Conservation (phyloP, 2,888 invertebrate genomes). For the Apamea crenata region DNA sequence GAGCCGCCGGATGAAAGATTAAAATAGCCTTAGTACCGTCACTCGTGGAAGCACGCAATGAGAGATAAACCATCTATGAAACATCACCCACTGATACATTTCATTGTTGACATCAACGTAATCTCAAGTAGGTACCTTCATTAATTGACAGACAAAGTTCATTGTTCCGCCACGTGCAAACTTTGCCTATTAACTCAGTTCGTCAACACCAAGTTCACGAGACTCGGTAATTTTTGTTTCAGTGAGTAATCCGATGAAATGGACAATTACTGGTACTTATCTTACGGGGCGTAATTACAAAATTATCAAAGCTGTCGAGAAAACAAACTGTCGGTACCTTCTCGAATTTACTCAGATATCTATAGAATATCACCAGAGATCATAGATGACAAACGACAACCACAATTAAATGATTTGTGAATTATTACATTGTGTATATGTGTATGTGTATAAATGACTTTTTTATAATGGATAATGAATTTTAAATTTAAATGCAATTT, state of each 20-base stretch:
- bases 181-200: slow-evolving; percentile 31
- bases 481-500: no score
- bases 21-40: not conserved
- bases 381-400: no score
- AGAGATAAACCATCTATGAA: not conserved
- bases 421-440: no score
- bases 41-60: not conserved
- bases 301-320: slow-evolving; percentile 33
- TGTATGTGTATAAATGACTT: no score
- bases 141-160: slow-evolving; percentile 5
- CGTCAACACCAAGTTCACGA: slow-evolving; percentile 38
- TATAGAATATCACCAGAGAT: not conserved
- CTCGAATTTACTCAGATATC: slow-evolving; percentile 37
- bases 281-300: slow-evolving; percentile 43
- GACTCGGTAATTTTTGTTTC: slow-evolving; percentile 51
- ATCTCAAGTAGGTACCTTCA: not conserved
- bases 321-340: slow-evolving; percentile 16
- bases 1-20: not conserved
- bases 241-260: slow-evolving; percentile 51
- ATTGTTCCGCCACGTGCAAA: slow-evolving; percentile 27
- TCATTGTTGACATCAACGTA: not conserved
- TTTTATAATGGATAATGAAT: no score
- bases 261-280: slow-evolving; percentile 58
- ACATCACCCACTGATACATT: not conserved
- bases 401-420: no score